Evolutionary conservation across 2,888 invertebrate species (phyloP).

Genomic region (Sthenelais limicola): DNA sequence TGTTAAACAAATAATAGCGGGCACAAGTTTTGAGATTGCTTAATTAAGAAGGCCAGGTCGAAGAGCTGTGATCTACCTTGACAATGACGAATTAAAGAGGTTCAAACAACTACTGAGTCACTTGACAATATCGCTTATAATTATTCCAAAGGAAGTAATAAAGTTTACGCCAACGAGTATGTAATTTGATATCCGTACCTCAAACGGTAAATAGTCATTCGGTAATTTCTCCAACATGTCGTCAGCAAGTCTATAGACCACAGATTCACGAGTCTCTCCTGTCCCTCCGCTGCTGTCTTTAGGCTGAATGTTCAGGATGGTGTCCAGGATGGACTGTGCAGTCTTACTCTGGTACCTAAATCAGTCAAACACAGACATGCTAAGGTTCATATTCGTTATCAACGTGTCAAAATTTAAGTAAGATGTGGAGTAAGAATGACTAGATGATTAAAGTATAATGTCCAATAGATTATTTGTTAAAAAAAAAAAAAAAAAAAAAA

Average conservation of each 20-base stretch:
- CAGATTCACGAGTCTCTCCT: slow-evolving; percentile 71
- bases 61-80: no score
- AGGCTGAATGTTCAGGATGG: slow-evolving; percentile 71
- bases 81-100: no score
- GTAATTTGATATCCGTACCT: slow-evolving; percentile 61
- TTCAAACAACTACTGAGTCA: no score
- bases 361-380: not conserved
- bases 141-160: no score
- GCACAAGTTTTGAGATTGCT: no score
- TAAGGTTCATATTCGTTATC: not conserved
- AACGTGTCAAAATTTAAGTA: not conserved
- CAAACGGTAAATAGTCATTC: slow-evolving; percentile 69
- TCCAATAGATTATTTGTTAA: not conserved
- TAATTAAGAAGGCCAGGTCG: no score
- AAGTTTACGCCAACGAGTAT: no score
- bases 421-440: not conserved
- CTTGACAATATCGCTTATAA: no score
- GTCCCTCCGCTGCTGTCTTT: slow-evolving; percentile 69
- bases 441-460: not conserved
- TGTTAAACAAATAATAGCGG: no score
- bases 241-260: slow-evolving; percentile 70
- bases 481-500: not conserved
- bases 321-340: slow-evolving; percentile 69
- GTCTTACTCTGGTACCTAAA: slow-evolving; percentile 71
- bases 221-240: slow-evolving; percentile 73